Evolutionary conservation across 2,797 vertebrate genomes (phyloP).

Genomic region (Gymnodraco acuticeps): DNA sequence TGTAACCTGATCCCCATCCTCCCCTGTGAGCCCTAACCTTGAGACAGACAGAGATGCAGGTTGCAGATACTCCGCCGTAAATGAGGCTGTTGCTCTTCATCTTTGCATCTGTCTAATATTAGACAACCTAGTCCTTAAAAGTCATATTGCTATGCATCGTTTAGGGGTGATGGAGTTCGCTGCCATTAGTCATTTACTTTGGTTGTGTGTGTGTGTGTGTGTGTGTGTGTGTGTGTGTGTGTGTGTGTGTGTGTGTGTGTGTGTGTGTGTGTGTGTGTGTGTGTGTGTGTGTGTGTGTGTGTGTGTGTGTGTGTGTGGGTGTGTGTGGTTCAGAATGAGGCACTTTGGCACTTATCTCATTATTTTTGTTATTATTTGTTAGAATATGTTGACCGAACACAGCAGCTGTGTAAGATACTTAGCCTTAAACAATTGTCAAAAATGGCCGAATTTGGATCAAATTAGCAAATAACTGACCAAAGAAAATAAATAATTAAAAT

Average conservation of each 20-base stretch:
- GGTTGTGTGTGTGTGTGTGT: neutral
- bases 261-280: too few relatives aligned
- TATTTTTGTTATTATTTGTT: neutral
- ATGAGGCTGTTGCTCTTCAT: slow-evolving; percentile 61
- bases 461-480: neutral
- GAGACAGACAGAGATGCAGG: slow-evolving; percentile 72
- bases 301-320: too few relatives aligned
- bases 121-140: slow-evolving; percentile 25
- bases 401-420: neutral
- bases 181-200: neutral
- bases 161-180: neutral
- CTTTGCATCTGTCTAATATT: slow-evolving; percentile 41
- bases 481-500: neutral
- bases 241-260: too few relatives aligned
- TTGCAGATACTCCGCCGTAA: slow-evolving; percentile 64
- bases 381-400: neutral
- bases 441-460: neutral
- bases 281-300: too few relatives aligned
- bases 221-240: too few relatives aligned
- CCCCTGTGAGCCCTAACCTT: slow-evolving; percentile 80
- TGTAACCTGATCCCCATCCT: slow-evolving; percentile 77
- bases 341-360: neutral
- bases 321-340: neutral
- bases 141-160: neutral
- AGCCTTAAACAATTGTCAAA: too few relatives aligned